A percentile compares a stretch with the other conserved stretches of the same genome.
Conservation (phyloP, 2,888 invertebrate genomes). For the Criorhina ranunculi region DNA sequence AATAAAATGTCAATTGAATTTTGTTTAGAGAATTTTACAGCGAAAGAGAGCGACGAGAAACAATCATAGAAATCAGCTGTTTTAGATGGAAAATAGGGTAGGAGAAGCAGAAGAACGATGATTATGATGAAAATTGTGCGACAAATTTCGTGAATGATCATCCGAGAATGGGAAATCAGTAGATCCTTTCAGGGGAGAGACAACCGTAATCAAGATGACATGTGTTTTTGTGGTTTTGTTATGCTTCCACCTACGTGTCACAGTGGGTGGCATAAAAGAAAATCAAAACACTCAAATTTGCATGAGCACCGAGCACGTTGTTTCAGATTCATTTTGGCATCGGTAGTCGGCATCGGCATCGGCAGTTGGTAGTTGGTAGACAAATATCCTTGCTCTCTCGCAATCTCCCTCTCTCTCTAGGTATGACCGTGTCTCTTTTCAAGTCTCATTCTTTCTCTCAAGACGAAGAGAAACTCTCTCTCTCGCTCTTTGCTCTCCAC, state of each 20-base stretch:
- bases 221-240: background rate
- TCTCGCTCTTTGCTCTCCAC: slow-evolving; percentile 41
- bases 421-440: slow-evolving; percentile 42
- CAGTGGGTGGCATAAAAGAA: slow-evolving; percentile 3
- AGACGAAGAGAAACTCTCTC: slow-evolving; percentile 53
- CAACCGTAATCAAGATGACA: background rate
- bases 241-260: slow-evolving; percentile 26
- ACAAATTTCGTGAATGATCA: background rate
- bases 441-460: slow-evolving; percentile 58
- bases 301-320: slow-evolving; percentile 66
- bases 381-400: slow-evolving; percentile 28
- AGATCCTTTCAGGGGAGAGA: slow-evolving; percentile 7
- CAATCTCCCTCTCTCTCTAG: background rate
- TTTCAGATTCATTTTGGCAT: background rate
- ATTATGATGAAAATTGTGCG: background rate
- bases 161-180: background rate
- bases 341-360: too few species aligned
- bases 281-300: slow-evolving; percentile 54
- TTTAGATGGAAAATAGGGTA: slow-evolving; percentile 54
- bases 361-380: too few species aligned
- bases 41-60: slow-evolving; percentile 39
- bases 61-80: slow-evolving; percentile 63
- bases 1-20: slow-evolving; percentile 71
- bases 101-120: background rate
- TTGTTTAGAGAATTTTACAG: slow-evolving; percentile 41